Base-by-base conservation (phyloP, 2,797 vertebrate genomes). In the Geotria australis region DNA sequence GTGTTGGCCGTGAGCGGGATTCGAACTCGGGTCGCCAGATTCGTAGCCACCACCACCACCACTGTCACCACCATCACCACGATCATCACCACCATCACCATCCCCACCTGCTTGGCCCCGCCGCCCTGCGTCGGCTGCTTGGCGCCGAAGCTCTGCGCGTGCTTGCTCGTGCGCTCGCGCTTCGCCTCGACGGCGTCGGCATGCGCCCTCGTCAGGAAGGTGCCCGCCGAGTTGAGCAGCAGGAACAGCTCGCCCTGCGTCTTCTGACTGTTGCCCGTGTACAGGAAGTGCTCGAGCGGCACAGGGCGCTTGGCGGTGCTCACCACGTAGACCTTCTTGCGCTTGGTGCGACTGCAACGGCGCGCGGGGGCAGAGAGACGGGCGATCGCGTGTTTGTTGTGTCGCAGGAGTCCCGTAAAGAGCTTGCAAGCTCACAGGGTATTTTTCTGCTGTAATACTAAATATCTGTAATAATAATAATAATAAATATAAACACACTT, bases 241-340 rank as follows among this genome's bases (percentile, higher is more conserved):
- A 84, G 69, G 64, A 86, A 88, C 62, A 83, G 75, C 70, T 91
- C 80, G 7, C 80, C 80, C 70, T 82, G 80, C 1, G 81, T 85
- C 66, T 81, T 86, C 64, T 75, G 78, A 73, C 83, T 91, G 68
- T 85, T 91, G 48, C 84, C 84, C 0, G 83, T 91, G 70, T 85
- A 91, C 12, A 91, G 76, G 60, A 74, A 61, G 66, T 91, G 83
- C 65, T 91, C 83, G 64, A 91, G 61, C 3, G 84, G 84, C 2
- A 91, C 80, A 0, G 83, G 83, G 10, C 84, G 74, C 62, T 80
- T 76, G 45, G 73, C 58, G 0, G 83, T 91, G 72, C 83, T 91
- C 70, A 88, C 82, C 63, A 91, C 84, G 1, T 80, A 86, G 67
- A 91, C 81, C 15, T 75, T 77, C 60, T 68, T 76, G 68, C 78